phyloP scores from a whole-genome alignment of 2,797 vertebrate genomes.

The Carcharodon carcharias region DNA sequence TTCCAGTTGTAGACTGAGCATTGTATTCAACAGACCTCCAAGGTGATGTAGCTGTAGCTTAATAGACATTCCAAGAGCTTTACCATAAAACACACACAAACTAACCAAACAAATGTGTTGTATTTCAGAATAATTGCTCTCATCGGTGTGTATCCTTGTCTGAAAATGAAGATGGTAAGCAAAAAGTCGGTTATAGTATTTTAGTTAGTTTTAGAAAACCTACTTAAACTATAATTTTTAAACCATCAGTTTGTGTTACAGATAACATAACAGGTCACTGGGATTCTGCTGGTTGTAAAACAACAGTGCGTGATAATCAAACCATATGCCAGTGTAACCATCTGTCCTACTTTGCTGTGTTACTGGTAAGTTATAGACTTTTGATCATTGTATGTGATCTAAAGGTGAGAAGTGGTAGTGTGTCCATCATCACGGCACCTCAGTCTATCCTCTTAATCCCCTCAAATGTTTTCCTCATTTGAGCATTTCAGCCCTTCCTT shows the following conservation, averaged over 20 bases:
- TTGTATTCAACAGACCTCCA: neutral
- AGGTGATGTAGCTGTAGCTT: neutral
- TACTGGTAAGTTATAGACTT: neutral
- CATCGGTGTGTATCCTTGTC: neutral
- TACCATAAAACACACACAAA: neutral
- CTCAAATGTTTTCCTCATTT: neutral
- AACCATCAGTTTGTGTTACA: neutral
- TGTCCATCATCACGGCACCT: neutral
- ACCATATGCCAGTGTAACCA: neutral
- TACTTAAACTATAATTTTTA: neutral
- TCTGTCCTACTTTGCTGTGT: conserved; percentile 23
- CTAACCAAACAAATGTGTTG: neutral
- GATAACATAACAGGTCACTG: neutral
- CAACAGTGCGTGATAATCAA: neutral
- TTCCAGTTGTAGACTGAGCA: neutral
- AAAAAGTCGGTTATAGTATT: neutral
- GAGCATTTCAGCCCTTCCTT: neutral
- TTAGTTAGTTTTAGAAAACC: neutral
- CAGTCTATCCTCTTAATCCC: neutral
- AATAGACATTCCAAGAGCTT: neutral
- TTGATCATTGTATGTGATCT: too few relatives aligned
- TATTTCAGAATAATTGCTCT: neutral
- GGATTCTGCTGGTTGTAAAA: neutral
- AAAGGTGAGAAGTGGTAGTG: neutral
- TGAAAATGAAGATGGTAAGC: neutral